These are phyloP conservation scores for Strigamia transsilvanica DNA, from an alignment of 2,888 invertebrate genomes.

Conservation along the genomic window DNA sequence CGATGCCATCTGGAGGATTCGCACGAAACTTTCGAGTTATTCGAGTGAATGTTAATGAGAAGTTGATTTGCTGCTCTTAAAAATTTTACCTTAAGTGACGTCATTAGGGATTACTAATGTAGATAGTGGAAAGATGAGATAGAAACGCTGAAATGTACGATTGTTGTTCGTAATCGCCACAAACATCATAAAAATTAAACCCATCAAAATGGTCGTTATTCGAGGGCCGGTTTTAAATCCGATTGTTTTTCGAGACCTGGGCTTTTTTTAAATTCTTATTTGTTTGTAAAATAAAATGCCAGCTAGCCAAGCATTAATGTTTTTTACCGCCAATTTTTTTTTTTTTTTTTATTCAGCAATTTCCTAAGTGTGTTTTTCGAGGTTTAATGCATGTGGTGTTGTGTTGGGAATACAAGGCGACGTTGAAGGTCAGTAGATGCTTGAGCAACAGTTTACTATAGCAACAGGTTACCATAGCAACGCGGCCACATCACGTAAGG, in stretches of 20 bases:
- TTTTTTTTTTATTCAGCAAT: not conserved
- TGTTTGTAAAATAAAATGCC: not conserved
- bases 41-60: slow-evolving; percentile 45
- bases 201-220: not conserved
- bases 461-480: slow-evolving; percentile 51
- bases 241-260: not conserved
- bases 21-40: slow-evolving; percentile 12
- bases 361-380: slow-evolving; percentile 36
- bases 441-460: slow-evolving; percentile 50
- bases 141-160: slow-evolving; percentile 10
- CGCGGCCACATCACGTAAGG: not conserved
- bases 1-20: slow-evolving; percentile 38
- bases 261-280: too few relatives aligned
- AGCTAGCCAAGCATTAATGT: not conserved
- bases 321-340: not conserved
- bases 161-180: not conserved
- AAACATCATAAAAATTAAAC: slow-evolving; percentile 9
- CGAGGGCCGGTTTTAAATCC: not conserved
- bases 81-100: slow-evolving; percentile 6
- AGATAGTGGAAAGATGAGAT: slow-evolving; percentile 16
- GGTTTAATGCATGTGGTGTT: slow-evolving; percentile 18
- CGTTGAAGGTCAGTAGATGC: slow-evolving; percentile 39
- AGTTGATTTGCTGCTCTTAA: slow-evolving; percentile 23
- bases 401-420: slow-evolving; percentile 13
- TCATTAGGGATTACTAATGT: slow-evolving; percentile 22